Conservation (phyloP, 2,888 invertebrate genomes). For the Hirtodrosophila duncani region DNA sequence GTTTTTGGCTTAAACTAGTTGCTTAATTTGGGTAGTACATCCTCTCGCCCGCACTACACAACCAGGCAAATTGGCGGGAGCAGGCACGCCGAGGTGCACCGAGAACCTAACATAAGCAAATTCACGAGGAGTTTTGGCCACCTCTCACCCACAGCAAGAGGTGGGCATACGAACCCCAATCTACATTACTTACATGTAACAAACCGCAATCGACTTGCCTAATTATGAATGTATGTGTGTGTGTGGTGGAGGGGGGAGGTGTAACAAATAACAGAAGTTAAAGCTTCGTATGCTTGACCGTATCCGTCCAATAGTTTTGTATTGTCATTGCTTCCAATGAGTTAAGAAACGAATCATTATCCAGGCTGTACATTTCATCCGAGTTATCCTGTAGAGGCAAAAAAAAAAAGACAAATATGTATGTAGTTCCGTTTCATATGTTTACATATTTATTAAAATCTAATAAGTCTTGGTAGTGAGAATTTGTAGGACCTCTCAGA, state of each 20-base stretch:
- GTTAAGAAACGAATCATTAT: slow-evolving; percentile 95
- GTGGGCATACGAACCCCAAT: too few species aligned
- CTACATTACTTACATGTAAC: too few species aligned
- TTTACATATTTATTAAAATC: too few species aligned
- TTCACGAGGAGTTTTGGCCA: too few species aligned
- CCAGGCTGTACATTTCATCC: slow-evolving; percentile 95
- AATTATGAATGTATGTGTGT: neutral
- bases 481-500: too few species aligned
- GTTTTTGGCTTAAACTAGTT: slow-evolving; percentile 56
- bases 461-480: too few species aligned
- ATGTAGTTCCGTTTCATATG: too few species aligned
- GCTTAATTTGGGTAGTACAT: slow-evolving; percentile 53
- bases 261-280: slow-evolving; percentile 77
- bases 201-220: slow-evolving; percentile 4
- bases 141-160: too few species aligned
- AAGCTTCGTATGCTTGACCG: slow-evolving; percentile 92
- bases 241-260: neutral
- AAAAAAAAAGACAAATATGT: neutral
- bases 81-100: too few species aligned
- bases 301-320: slow-evolving; percentile 95
- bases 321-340: slow-evolving; percentile 96
- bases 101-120: too few species aligned
- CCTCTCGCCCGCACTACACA: too few species aligned
- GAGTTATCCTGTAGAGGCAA: slow-evolving; percentile 86
- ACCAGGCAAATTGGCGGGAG: slow-evolving; percentile 12